These are phyloP conservation scores for Atopsyche davidsoni DNA, from an alignment of 1,140 invertebrate species.

Conservation along the genomic window DNA sequence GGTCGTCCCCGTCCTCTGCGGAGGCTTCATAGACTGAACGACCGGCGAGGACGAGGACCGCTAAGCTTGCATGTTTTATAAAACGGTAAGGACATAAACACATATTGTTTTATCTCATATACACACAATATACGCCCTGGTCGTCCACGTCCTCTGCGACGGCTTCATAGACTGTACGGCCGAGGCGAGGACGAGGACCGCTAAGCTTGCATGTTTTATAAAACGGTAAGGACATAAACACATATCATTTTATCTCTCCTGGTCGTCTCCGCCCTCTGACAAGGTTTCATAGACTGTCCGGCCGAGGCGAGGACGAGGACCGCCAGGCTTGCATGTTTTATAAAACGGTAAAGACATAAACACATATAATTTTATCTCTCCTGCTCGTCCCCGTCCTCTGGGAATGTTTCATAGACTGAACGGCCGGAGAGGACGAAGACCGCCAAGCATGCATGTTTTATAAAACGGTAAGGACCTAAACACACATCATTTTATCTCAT, in stretches of 20 bases:
- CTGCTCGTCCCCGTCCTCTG: too few relatives aligned
- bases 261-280: too few relatives aligned
- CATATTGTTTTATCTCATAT: neutral
- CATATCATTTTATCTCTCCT: too few relatives aligned
- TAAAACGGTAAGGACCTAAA: too few relatives aligned
- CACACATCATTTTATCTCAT: neutral
- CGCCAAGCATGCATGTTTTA: too few relatives aligned
- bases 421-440: too few relatives aligned
- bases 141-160: constrained; percentile 91
- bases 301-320: constrained; percentile 87
- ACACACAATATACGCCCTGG: constrained; percentile 44
- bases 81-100: constrained; percentile 83
- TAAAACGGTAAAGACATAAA: constrained; percentile 95
- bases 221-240: too few relatives aligned
- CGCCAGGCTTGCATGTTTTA: constrained; percentile 94
- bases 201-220: constrained; percentile 94
- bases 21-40: constrained; percentile 92
- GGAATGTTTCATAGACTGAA: too few relatives aligned
- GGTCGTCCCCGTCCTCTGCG: constrained; percentile 90
- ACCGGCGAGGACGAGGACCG: constrained; percentile 88
- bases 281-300: too few relatives aligned
- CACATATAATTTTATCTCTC: too few relatives aligned
- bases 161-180: constrained; percentile 90
- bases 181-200: constrained; percentile 87
- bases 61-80: constrained; percentile 94